Conservation (phyloP, 2,113 vertebrate genomes). For the Eolophus roseicapilla region DNA sequence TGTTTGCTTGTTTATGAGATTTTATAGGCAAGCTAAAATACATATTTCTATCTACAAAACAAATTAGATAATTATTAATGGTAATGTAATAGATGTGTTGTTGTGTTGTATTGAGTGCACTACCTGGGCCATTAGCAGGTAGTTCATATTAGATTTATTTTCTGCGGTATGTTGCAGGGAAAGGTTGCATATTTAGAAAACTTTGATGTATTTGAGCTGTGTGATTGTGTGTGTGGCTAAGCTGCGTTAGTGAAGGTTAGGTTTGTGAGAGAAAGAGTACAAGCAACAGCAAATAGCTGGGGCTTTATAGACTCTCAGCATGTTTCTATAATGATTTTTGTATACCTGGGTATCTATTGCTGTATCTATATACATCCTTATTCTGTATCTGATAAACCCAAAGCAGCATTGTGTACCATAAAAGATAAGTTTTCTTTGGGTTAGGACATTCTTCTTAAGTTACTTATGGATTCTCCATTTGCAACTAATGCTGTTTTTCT, state of each 20-base stretch:
- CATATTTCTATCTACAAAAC: neutral
- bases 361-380: neutral
- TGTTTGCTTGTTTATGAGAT: neutral
- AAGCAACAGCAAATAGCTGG: neutral
- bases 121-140: neutral
- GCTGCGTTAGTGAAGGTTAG: neutral
- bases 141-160: neutral
- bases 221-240: neutral
- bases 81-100: neutral
- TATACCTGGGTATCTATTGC: no score
- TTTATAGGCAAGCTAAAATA: neutral
- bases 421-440: neutral
- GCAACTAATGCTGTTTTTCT: neutral
- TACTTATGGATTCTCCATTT: neutral
- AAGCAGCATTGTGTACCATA: rapidly evolving
- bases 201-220: neutral
- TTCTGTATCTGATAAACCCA: neutral
- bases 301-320: neutral
- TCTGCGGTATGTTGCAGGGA: neutral
- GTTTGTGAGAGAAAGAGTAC: neutral
- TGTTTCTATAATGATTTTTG: neutral
- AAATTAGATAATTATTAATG: neutral
- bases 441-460: neutral
- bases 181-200: neutral
- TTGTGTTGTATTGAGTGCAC: neutral